These are phyloP conservation scores for Philopedon plagiatum DNA, from an alignment of 2,888 invertebrate genomes.

Conservation along the genomic window DNA sequence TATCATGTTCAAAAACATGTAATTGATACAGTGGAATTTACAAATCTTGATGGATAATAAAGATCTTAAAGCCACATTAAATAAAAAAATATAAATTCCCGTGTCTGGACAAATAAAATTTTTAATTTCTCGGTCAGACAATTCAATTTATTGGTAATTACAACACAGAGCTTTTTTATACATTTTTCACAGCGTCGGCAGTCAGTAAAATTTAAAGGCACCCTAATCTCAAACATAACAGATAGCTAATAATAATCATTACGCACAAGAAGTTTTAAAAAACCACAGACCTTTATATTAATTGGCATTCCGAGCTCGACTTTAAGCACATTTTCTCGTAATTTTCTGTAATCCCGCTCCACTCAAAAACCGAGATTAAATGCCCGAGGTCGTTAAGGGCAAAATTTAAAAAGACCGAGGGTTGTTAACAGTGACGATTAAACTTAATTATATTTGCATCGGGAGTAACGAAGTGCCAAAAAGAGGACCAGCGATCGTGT, in stretches of 20 bases:
- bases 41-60: too few relatives aligned
- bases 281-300: conserved; percentile 44
- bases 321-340: conserved; percentile 51
- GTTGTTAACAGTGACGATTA: conserved; percentile 49
- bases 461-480: conserved; percentile 34
- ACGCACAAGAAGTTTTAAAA: conserved; percentile 25
- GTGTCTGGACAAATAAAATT: neutral
- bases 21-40: too few relatives aligned
- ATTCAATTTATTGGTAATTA: neutral
- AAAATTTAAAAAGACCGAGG: conserved; percentile 40
- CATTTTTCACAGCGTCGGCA: neutral
- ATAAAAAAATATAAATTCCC: neutral
- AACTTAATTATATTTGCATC: conserved; percentile 51
- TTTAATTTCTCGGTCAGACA: neutral
- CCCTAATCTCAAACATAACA: conserved; percentile 34
- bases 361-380: conserved; percentile 49
- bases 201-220: conserved; percentile 24
- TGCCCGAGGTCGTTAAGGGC: conserved; percentile 44
- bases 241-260: conserved; percentile 39
- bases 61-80: too few relatives aligned
- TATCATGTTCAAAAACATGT: too few relatives aligned
- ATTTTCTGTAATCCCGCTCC: conserved; percentile 46
- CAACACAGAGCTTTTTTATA: neutral
- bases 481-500: conserved; percentile 22
- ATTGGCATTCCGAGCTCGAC: conserved; percentile 49